Conservation (phyloP, 2,888 invertebrate genomes). For the Tinea semifulvella region DNA sequence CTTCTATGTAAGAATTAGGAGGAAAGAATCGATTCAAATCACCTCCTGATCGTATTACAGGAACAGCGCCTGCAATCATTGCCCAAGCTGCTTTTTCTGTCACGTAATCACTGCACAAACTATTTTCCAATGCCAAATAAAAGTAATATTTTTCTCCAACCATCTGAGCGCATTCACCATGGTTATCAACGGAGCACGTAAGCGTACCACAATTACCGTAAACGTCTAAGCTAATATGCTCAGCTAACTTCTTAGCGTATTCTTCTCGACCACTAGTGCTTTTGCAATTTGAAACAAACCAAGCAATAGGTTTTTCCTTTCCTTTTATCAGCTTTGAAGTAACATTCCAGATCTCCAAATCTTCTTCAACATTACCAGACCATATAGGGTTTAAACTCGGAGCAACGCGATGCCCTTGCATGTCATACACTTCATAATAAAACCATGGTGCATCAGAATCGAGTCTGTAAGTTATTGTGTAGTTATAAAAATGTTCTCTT, state of each 20-base stretch:
- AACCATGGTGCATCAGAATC: slow-evolving; percentile 58
- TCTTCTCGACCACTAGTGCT: slow-evolving; percentile 46
- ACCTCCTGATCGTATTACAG: slow-evolving; percentile 62
- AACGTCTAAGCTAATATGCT: slow-evolving; percentile 67
- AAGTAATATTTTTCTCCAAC: slow-evolving; percentile 70
- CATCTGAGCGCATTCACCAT: slow-evolving; percentile 35
- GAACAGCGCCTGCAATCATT: slow-evolving; percentile 52
- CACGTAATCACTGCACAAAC: slow-evolving; percentile 74
- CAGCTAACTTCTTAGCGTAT: slow-evolving; percentile 55
- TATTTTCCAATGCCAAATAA: slow-evolving; percentile 74
- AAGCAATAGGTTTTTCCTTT: slow-evolving; percentile 59
- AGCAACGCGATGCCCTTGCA: slow-evolving; percentile 26
- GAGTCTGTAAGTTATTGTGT: slow-evolving; percentile 64
- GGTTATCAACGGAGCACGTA: slow-evolving; percentile 26
- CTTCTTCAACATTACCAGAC: background rate
- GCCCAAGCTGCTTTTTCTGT: slow-evolving; percentile 70
- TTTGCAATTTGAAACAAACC: slow-evolving; percentile 66
- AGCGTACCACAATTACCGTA: slow-evolving; percentile 69
- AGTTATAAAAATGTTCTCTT: slow-evolving; percentile 56
- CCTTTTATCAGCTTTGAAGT: slow-evolving; percentile 15
- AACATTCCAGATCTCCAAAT: background rate
- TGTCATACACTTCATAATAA: slow-evolving; percentile 37
- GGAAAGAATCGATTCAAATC: slow-evolving; percentile 57
- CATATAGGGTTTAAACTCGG: slow-evolving; percentile 32
- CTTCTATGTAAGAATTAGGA: slow-evolving; percentile 69